Evolutionary conservation across 2,797 vertebrate genomes (phyloP), one percentile per base, ranked within the genome.

Genomic region (Pelodytes ibericus): DNA sequence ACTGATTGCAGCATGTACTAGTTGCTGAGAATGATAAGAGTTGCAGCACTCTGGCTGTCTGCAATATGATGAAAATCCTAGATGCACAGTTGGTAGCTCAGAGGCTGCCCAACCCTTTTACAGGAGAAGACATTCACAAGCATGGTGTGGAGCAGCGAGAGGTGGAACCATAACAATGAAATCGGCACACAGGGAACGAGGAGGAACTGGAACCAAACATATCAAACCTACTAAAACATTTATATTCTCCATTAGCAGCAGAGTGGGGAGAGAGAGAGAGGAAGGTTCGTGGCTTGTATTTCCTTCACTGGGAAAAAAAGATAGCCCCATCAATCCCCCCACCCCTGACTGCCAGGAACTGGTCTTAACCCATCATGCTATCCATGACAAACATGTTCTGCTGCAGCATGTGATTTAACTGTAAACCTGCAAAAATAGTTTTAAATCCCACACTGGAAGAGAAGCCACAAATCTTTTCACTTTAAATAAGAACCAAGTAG

Each of bases 171-270:
- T 72, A 67, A 72, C 69, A 77, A 77, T 77, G 72, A 78, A 72
- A 67, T 63, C 61, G 56, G 15, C 62, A 61, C 69, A 67, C 51
- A 71, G 68, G 64, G 41, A 59, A 64, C 62, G 47, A 59, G 75
- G 41, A 39, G 39, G 18, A 61, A 49, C 75, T 78, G 61, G 70
- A 67, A 61, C 41, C 56, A 78, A n/a, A 72, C 69, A 67, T 62
- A 78, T 78, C 75, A 78, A 68, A 67, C 75, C 75, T 78, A 78
- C 70, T 78, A 61, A 78, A 78, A 78, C 75, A 78, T 78, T 78
- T 78, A 78, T 78, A 71, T 63, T 58, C 59, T 16, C 63, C 70
- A 78, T 78, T 78, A 78, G 75, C 75, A 61, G 62, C 39, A 72
- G 69, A 72, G 68, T 24, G 44, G 71, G 75, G 75, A 78, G 63